Evolutionary conservation across 2,797 vertebrate species (phyloP).

Genomic region (Pangasius krempfi): DNA sequence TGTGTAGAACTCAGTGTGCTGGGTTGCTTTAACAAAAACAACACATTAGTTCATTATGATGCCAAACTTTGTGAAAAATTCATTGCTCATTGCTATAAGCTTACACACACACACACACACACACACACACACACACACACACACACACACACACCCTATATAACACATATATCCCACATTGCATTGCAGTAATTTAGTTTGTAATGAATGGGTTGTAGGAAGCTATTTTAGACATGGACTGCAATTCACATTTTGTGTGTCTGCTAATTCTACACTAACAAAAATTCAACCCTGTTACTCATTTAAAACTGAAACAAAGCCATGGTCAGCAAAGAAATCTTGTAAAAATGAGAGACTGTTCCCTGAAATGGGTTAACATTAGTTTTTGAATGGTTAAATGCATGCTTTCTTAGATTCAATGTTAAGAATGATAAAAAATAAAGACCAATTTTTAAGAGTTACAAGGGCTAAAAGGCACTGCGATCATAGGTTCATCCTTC

Average conservation of each 20-base stretch:
- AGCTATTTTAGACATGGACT: background rate
- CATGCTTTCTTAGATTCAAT: background rate
- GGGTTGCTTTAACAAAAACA: background rate
- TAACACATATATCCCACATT: too few species aligned
- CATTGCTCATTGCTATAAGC: background rate
- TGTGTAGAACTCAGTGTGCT: background rate
- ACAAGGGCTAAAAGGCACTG: background rate
- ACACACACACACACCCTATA: background rate
- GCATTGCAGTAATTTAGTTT: background rate
- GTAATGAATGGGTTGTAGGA: background rate
- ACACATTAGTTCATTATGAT: background rate
- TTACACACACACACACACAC: background rate
- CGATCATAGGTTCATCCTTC: background rate
- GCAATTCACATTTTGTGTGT: background rate
- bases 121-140: background rate
- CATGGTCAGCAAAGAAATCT: background rate
- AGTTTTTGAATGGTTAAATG: background rate
- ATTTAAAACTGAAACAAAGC: background rate
- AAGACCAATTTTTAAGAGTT: background rate
- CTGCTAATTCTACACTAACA: background rate
- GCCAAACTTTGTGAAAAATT: background rate
- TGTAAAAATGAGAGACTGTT: background rate
- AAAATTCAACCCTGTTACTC: background rate
- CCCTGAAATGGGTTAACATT: background rate
- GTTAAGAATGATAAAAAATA: background rate